Evolutionary conservation across 2,113 vertebrate species (phyloP), one percentile per base, ranked within the genome.

Genomic region (Gorsachius goisagi): DNA sequence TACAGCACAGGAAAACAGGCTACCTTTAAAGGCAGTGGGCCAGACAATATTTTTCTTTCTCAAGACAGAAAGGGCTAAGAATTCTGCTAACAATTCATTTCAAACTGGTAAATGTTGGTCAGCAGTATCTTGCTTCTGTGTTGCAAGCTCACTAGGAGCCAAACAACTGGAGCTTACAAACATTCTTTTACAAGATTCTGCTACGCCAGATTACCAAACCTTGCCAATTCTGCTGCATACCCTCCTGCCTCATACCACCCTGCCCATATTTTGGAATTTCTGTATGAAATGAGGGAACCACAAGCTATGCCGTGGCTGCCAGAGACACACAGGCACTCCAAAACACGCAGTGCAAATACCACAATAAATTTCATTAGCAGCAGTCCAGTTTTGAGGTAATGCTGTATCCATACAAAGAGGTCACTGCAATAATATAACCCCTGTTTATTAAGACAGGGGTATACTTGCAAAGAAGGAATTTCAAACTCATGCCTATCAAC

Each of bases 151-250:
- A 9, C 5, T 2, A 35, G 80, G 9, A 89, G 76, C 19, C 72
- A 49, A 76, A 41, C 9, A n/a, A 15, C 35, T 5, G 4, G 24
- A 58, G 33, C 22, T 60, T 5, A 41, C 26, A 35, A 2, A 56
- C 28, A 35, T 9, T 33, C 30, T n/a, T 49, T 24, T 5, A 35
- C 15, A 37, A 64, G 45, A 35, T 9, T 60, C 22, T 44, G 41
- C 58, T n/a, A n/a, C 0, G 0, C 5, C 47, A 41, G 19, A 9
- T 24, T 4, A 27, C 7, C 24, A 47, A 7, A 4, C 26, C n/a
- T n/a, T 15, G 37, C 35, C 35, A 47, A 4, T n/a, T 37, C 49
- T 53, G 67, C 79, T 53, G 73, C 60, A 13, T 3, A 15, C 45
- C 33, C 47, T 62, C 33, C 64, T 82, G 50, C 74, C 33, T 79